phyloP scores from a whole-genome alignment of 1,140 invertebrate genomes.

The Sweltsa coloradensis region DNA sequence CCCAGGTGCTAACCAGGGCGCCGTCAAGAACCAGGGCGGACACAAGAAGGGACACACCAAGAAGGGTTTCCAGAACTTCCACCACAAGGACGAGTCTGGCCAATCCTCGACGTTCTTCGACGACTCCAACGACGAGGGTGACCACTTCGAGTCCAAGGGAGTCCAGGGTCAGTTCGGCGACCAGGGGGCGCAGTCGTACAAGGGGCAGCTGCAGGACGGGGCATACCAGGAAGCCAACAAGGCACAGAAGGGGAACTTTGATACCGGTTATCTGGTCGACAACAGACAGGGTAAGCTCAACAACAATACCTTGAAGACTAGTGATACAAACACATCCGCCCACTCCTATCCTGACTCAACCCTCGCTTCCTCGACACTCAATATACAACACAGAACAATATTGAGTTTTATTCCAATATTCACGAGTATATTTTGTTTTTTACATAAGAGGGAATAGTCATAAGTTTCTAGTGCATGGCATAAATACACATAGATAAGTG shows the following conservation, averaged over 20 bases:
- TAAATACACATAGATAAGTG: no score
- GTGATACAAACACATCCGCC: no score
- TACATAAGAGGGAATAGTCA: no score
- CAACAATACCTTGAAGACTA: no score
- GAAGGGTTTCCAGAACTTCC: conserved; percentile 47
- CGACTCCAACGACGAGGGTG: conserved; percentile 47
- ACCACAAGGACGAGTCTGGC: conserved; percentile 51
- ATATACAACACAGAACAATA: no score
- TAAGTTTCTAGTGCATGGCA: no score
- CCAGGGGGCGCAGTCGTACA: conserved; percentile 33
- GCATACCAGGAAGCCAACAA: neutral
- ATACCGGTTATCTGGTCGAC: conserved; percentile 1
- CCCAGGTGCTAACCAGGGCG: conserved; percentile 32
- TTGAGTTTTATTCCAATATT: no score
- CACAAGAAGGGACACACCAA: conserved; percentile 51
- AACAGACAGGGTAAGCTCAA: neutral
- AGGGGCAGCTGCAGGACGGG: conserved; percentile 2
- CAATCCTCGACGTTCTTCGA: conserved; percentile 52
- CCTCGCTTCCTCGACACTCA: no score
- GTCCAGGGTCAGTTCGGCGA: conserved; percentile 36
- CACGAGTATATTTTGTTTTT: no score
- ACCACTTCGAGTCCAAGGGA: conserved; percentile 35
- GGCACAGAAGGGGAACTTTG: conserved; percentile 1
- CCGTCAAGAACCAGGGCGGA: conserved; percentile 36
- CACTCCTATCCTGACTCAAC: no score